A percentile compares a stretch with the other conserved stretches of the same genome.
Evolutionary conservation across 35 echinoderm and acorn worm species (phyloP).

Genomic region (Apostichopus californicus): DNA sequence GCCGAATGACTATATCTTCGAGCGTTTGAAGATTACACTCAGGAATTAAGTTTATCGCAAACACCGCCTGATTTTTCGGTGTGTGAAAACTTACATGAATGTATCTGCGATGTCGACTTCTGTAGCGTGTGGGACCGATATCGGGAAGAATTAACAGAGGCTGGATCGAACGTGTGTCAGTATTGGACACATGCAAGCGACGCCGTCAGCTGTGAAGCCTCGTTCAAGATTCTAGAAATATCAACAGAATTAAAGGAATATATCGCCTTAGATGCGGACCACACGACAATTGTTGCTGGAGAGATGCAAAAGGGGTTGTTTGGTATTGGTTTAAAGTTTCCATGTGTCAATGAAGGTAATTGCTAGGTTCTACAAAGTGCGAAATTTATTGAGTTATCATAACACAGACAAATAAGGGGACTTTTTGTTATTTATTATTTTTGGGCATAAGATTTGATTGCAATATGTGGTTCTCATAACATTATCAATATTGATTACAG

Average conservation of each 20-base stretch:
- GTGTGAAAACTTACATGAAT: not conserved
- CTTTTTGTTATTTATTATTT: too few relatives aligned
- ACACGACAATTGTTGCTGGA: not conserved
- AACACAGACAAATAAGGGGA: too few relatives aligned
- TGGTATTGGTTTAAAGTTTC: not conserved
- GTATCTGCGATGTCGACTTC: not conserved
- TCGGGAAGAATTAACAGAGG: not conserved
- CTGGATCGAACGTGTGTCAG: not conserved
- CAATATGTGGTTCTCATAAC: too few relatives aligned
- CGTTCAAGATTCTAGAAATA: not conserved
- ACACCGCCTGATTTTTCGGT: not conserved
- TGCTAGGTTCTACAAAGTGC: too few relatives aligned
- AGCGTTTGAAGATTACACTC: not conserved
- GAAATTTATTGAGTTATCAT: too few relatives aligned
- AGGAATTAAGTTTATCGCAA: not conserved
- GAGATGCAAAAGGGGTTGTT: not conserved
- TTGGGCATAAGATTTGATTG: too few relatives aligned
- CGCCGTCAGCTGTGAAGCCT: not conserved
- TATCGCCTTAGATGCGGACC: not conserved
- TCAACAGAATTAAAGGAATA: not conserved
- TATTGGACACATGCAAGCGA: not conserved
- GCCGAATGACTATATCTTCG: not conserved
- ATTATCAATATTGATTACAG: too few relatives aligned
- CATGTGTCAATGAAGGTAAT: not conserved
- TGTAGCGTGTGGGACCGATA: not conserved